These are phyloP conservation scores for Odontamblyopus lacepedii DNA, from an alignment of 2,797 vertebrate species.

Conservation along the genomic window DNA sequence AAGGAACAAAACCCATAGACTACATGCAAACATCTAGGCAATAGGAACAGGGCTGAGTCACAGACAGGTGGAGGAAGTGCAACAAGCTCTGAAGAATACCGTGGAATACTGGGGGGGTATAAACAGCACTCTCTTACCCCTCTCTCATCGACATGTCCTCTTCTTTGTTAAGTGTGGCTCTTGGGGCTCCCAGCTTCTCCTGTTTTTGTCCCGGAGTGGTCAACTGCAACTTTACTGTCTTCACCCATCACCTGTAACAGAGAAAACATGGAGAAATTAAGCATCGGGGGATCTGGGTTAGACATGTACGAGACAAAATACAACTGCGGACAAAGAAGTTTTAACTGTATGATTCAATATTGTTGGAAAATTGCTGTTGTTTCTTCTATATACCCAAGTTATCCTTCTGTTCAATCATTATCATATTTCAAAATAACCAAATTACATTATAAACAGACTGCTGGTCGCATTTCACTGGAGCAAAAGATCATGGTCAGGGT, in stretches of 20 bases:
- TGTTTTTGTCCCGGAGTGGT: conserved; percentile 16
- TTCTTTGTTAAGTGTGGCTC: conserved; percentile 20
- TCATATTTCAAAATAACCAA: not conserved
- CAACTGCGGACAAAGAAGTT: not conserved
- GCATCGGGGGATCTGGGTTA: conserved; percentile 16
- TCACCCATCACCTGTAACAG: conserved; percentile 39
- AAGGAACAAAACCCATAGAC: conserved; percentile 16
- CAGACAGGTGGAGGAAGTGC: conserved; percentile 39
- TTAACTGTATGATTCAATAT: not conserved
- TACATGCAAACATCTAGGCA: conserved; percentile 37
- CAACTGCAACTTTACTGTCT: conserved; percentile 22
- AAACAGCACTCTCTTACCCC: conserved; percentile 50
- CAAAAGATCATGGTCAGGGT: not conserved
- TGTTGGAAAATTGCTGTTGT: too few relatives aligned
- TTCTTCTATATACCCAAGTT: not conserved
- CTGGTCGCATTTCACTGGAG: not conserved
- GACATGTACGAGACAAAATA: not conserved
- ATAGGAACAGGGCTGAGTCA: conserved; percentile 40
- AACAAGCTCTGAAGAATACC: not conserved
- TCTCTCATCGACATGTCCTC: conserved; percentile 42
- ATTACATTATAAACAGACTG: not conserved
- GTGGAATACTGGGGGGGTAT: not conserved
- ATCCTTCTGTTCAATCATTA: not conserved
- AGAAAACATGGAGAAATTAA: conserved; percentile 24
- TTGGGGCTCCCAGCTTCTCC: conserved; percentile 13